Percentiles rank a stretch among this genome's conserved stretches.
phyloP scores from a whole-genome alignment of 2,113 vertebrate genomes.

The Gymnarchus niloticus region DNA sequence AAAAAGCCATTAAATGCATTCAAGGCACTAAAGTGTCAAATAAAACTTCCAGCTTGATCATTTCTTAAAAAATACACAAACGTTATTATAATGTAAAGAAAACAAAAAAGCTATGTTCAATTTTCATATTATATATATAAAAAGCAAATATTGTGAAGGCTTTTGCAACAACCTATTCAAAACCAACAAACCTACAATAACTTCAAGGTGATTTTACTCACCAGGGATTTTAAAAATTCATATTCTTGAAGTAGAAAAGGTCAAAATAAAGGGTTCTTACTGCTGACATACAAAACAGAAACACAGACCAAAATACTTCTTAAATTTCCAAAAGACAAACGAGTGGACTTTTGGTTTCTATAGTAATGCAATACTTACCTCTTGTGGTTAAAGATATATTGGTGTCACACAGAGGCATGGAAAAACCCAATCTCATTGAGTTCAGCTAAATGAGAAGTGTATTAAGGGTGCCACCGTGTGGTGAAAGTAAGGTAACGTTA shows the following conservation, averaged over 20 bases:
- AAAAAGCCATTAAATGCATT: not conserved
- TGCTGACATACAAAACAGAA: constrained; percentile 24
- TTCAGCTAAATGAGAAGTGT: not conserved
- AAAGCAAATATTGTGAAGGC: not conserved
- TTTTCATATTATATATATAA: not conserved
- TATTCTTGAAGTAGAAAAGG: constrained; percentile 37
- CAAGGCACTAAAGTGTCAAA: not conserved
- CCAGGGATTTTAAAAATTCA: constrained; percentile 35
- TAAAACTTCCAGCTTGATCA: too few relatives aligned
- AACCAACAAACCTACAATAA: constrained; percentile 23
- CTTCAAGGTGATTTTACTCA: constrained; percentile 25
- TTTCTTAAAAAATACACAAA: not conserved
- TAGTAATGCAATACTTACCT: not conserved
- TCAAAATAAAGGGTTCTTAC: constrained; percentile 42
- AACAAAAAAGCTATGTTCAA: not conserved
- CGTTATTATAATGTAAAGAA: not conserved
- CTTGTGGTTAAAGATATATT: not conserved
- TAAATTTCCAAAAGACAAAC: not conserved
- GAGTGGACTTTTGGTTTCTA: not conserved
- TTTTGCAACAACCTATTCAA: not conserved
- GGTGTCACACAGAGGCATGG: too few relatives aligned
- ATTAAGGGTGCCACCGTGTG: not conserved
- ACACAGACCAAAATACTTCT: constrained; percentile 18
- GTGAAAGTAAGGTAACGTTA: not conserved
- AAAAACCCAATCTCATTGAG: not conserved